Conservation (phyloP, 1,140 invertebrate species). For the Coptotermes formosanus region DNA sequence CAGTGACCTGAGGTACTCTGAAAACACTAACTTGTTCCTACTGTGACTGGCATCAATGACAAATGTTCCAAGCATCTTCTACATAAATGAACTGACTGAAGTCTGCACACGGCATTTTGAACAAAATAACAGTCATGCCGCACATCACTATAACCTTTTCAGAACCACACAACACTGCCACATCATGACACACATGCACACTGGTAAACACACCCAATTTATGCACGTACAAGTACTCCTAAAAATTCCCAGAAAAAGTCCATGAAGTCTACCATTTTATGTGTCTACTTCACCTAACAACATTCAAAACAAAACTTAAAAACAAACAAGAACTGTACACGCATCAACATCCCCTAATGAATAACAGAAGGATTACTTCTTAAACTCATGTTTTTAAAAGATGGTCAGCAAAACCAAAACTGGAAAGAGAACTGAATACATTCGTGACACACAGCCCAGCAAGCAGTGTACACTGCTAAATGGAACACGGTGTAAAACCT, state of each 20-base stretch:
- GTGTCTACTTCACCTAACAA: conserved; percentile 2
- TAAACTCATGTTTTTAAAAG: conserved; percentile 7
- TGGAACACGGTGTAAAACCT: too few relatives aligned
- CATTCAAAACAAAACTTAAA: conserved; percentile 3
- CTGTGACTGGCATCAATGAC: too few relatives aligned
- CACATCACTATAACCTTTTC: too few relatives aligned
- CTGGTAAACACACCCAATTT: too few relatives aligned
- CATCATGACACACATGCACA: too few relatives aligned
- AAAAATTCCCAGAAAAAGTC: not conserved
- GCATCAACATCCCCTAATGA: not conserved
- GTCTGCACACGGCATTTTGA: not conserved
- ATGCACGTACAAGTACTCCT: not conserved
- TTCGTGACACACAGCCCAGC: not conserved
- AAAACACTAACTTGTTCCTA: too few relatives aligned
- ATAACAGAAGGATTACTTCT: not conserved
- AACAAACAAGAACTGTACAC: not conserved
- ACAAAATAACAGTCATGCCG: conserved; percentile 15
- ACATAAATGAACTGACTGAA: too few relatives aligned
- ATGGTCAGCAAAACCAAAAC: not conserved
- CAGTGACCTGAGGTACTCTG: too few relatives aligned
- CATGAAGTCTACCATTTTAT: not conserved
- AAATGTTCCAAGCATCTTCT: too few relatives aligned
- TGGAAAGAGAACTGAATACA: conserved; percentile 3
- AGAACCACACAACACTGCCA: too few relatives aligned
- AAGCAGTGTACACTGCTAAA: too few relatives aligned